A percentile compares a stretch with the other conserved stretches of the same genome.
Evolutionary conservation across 2,797 vertebrate species (phyloP).

Genomic region (Euphonia xanthogaster): DNA sequence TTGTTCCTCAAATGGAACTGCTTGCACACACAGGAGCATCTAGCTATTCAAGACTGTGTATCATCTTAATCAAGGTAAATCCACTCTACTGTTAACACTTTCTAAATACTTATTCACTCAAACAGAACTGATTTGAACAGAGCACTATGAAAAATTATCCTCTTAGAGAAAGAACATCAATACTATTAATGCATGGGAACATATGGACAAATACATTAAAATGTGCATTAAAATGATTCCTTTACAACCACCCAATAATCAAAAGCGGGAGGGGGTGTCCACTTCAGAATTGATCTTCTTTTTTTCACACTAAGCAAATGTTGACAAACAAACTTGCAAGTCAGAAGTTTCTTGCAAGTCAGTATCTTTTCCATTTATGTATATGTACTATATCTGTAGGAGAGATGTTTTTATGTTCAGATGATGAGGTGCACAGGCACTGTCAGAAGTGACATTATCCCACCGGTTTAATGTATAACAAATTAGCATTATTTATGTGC

Average conservation of each 20-base stretch:
- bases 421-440: not conserved
- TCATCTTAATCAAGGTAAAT: not conserved
- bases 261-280: not conserved
- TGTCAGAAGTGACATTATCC: not conserved
- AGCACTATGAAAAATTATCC: not conserved
- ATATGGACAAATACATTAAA: not conserved
- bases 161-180: not conserved
- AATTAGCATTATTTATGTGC: not conserved
- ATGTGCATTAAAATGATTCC: not conserved
- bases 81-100: not conserved
- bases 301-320: not conserved
- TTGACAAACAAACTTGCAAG: not conserved
- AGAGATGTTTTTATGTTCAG: not conserved
- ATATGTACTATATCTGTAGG: not conserved
- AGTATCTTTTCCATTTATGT: not conserved
- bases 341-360: not conserved
- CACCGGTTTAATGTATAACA: rapidly evolving
- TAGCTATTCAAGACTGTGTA: not conserved
- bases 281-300: not conserved
- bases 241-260: not conserved
- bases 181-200: not conserved
- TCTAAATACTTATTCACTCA: not conserved
- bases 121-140: not conserved
- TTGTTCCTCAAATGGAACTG: not conserved
- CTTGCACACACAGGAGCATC: not conserved